Base-by-base conservation (phyloP, 2,888 invertebrate genomes). In the Portevinia maculata region DNA sequence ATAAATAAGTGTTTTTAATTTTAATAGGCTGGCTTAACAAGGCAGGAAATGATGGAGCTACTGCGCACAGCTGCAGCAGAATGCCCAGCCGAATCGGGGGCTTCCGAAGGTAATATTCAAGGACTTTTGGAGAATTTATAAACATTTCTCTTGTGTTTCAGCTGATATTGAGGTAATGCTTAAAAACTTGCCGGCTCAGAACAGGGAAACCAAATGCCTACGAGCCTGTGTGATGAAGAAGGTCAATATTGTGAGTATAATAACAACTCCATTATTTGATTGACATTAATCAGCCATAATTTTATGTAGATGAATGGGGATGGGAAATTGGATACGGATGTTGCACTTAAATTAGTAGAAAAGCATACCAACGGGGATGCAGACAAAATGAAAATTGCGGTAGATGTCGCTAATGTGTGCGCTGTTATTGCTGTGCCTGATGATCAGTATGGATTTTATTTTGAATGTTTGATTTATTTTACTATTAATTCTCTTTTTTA, bases 221-320 rank as follows among this genome's bases (percentile, higher is more conserved):
- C 87, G 86, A 1, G 87, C 89, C 41, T 91, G 91, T 70, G 64
- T 89, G 17, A 86, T 90, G 85, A 88, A 89, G 79, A 88, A 89
- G 83, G 85, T 89, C 11, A 86, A 87, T 3, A 85, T 90, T 55
- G 91, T 91, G 86, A 84, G 87, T 86, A 17, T 21, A n/a, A 30
- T 9, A 41, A 21, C 6, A 19, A 0, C 6, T 59, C 6, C 9
- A 13, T 9, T n/a, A 11, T 2, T 11, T n/a, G 28, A 30, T 41
- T 21, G n/a, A 9, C 32, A 30, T 11, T 19, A 21, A 46, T 13
- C 11, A 1, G 32, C 37, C 3, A 9, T 50, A n/a, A 34, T 60
- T 32, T 17, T 9, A 41, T 48, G 19, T 79, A 90, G 90, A 85
- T 90, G 85, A 86, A 85, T 48, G 87, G 86, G 11, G 86, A 88